Evolutionary conservation across 2,888 invertebrate species (phyloP).

Genomic region (Synergus laeviventris): DNA sequence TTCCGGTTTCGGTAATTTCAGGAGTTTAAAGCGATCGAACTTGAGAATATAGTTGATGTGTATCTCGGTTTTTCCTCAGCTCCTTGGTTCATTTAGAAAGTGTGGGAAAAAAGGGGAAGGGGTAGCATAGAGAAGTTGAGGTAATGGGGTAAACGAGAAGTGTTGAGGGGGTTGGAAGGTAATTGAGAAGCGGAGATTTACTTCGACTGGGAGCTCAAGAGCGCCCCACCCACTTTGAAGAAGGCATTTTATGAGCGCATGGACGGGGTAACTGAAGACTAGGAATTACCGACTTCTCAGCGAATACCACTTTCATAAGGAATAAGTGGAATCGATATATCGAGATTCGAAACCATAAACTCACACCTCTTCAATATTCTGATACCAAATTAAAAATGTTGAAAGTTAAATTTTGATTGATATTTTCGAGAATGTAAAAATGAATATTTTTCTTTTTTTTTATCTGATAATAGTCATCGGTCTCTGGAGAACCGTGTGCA

Average conservation of each 20-base stretch:
- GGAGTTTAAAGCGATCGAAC: constrained; percentile 33
- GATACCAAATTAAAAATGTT: background rate
- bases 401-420: background rate
- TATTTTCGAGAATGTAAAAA: background rate
- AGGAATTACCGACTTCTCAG: constrained; percentile 9
- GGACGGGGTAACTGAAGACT: constrained; percentile 23
- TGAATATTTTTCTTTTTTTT: background rate
- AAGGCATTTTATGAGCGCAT: constrained; percentile 6
- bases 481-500: background rate
- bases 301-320: constrained; percentile 3
- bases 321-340: constrained; percentile 30
- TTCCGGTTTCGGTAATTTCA: constrained; percentile 26
- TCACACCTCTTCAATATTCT: background rate
- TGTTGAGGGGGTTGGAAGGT: constrained; percentile 60
- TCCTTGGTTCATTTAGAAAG: constrained; percentile 38
- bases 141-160: constrained; percentile 53
- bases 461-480: background rate
- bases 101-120: constrained; percentile 17
- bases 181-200: constrained; percentile 76
- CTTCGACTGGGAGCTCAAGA: constrained; percentile 58
- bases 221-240: constrained; percentile 5
- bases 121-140: constrained; percentile 25
- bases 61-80: constrained; percentile 13
- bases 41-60: constrained; percentile 27
- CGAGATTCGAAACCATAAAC: constrained; percentile 27